Percentiles rank a stretch among this genome's conserved stretches.
phyloP scores from a whole-genome alignment of 2,113 vertebrate species.

The Rhinogobius similis region DNA sequence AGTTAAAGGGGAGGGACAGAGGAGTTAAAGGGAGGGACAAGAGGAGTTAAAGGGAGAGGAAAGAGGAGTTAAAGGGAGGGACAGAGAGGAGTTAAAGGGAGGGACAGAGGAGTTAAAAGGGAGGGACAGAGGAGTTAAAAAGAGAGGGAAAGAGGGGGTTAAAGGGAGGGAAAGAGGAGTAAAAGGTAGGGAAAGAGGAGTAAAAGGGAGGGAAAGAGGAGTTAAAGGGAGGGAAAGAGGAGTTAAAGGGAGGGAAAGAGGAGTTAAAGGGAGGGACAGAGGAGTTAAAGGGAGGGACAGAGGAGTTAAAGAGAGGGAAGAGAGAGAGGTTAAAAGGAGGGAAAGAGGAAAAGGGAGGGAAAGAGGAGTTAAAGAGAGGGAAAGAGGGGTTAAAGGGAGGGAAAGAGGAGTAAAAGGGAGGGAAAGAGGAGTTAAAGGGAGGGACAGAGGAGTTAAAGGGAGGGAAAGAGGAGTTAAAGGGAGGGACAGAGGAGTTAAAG shows the following conservation, averaged over 20 bases:
- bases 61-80: neutral
- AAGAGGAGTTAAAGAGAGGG: constrained; percentile 50
- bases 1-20: too few relatives aligned
- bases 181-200: too few relatives aligned
- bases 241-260: too few relatives aligned
- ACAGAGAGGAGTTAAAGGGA: neutral
- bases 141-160: constrained; percentile 17
- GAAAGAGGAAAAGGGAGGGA: too few relatives aligned
- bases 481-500: neutral
- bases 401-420: neutral
- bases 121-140: neutral
- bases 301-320: too few relatives aligned
- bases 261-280: too few relatives aligned
- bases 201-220: constrained; percentile 15
- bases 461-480: constrained; percentile 5
- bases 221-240: constrained; percentile 14
- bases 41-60: constrained; percentile 24
- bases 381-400: constrained; percentile 32
- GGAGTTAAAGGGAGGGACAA: constrained; percentile 16
- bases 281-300: too few relatives aligned
- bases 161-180: neutral
- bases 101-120: too few relatives aligned
- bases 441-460: too few relatives aligned
- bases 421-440: neutral
- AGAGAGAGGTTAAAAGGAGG: too few relatives aligned